Conservation (phyloP, 2,888 invertebrate species). For the Trilocha varians region DNA sequence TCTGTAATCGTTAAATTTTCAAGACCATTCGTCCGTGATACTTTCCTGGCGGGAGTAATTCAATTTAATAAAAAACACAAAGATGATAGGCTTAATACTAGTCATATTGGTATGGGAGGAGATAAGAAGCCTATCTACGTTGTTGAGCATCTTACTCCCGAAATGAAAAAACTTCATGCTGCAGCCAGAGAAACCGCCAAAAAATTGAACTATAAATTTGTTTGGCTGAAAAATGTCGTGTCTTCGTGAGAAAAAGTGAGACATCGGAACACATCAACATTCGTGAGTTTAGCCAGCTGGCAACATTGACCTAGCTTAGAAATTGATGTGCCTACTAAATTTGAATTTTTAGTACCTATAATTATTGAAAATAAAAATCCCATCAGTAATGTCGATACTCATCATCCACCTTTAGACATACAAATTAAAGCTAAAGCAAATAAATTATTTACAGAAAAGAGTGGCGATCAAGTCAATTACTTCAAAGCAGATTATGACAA, state of each 20-base stretch:
- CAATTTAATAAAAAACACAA: slow-evolving; percentile 13
- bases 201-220: slow-evolving; percentile 3
- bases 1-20: slow-evolving; percentile 10
- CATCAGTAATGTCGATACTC: background rate
- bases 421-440: background rate
- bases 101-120: slow-evolving; percentile 1
- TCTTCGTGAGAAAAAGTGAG: slow-evolving; percentile 3
- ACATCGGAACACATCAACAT: background rate
- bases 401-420: slow-evolving; percentile 3
- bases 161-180: too few species aligned
- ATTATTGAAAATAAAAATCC: background rate
- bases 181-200: too few species aligned
- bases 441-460: background rate
- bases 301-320: background rate
- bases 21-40: too few species aligned
- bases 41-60: too few species aligned
- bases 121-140: slow-evolving; percentile 1
- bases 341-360: too few species aligned
- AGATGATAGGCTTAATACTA: too few species aligned
- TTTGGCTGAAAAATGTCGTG: slow-evolving; percentile 1
- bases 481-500: slow-evolving; percentile 1
- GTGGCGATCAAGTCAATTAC: background rate
- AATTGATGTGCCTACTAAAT: background rate
- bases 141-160: too few species aligned
- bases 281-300: background rate